Evolutionary conservation across 2,797 vertebrate genomes (phyloP), one percentile per base, ranked within the genome.

Genomic region (Pelodytes ibericus): DNA sequence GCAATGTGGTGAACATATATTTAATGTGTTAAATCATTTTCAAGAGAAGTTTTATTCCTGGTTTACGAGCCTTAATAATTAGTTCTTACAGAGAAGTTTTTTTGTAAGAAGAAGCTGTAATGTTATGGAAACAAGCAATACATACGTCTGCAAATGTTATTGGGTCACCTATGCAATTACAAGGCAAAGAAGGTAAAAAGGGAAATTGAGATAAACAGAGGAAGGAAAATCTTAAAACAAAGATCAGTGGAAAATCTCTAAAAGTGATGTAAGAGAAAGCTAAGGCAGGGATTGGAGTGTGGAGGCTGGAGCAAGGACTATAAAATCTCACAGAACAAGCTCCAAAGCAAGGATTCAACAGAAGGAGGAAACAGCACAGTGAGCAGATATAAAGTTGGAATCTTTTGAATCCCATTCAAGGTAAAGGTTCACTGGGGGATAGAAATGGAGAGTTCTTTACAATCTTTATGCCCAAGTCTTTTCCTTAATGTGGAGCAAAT

Each of bases 201-300:
- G 36, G 33, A 79, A 61, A 77, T 76, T 66, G 78, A 77, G 77
- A 81, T 79, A 78, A 70, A 66, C 29, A 20, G 26, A n/a, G 26
- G 59, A 47, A 75, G 72, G 39, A 83, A 84, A 86, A 82, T 82
- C 84, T 87, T 87, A 86, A 88, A 87, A 87, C 87, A 88, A 89
- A 86, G 86, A 91, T 91, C 90, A 88, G 86, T 91, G 91, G 93
- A 92, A 94, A 93, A 91, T 91, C 87, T 89, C 86, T 89, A 91
- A 91, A 91, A 90, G 88, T 96, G 94, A 96, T 93, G 94, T 96
- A 95, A 97, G 87, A 86, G 86, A 85, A 91, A 94, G 86, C 87
- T 85, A 83, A 87, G 86, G 86, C 91, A 88, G 92, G 87, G 92
- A 94, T 94, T 94, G 94, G 95, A 92, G 88, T 85, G 82, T 83